Evolutionary conservation across 2,888 invertebrate genomes (phyloP), one percentile per base, ranked within the genome.

Genomic region (Apocheima hispidaria): DNA sequence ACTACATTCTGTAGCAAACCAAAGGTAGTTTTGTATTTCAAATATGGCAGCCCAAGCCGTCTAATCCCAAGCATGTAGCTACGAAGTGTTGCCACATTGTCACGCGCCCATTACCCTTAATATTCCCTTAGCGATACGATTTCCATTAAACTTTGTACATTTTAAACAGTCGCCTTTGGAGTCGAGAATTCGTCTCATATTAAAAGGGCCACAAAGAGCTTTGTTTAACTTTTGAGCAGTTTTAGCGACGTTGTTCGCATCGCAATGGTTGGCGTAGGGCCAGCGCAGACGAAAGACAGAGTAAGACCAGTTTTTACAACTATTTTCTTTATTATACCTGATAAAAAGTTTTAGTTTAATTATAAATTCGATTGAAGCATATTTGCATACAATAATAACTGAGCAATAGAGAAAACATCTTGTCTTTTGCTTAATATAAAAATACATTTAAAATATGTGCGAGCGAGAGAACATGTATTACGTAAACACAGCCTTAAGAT

Each of bases 131-230:
- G 81, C 81, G 79, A 76, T 71, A 73, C 77, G 78, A 83, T 87
- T 87, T 82, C 84, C 87, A 86, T 89, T 85, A 83, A 90, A 89
- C 86, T 90, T 89, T 81, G 83, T 83, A 87, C 84, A 86, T 87
- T 90, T 90, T 85, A 87, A 86, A 85, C 87, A 85, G 84, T 83
- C 77, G 81, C 83, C 84, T 86, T 83, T 86, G 77, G 81, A 81
- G 80, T 88, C 83, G 75, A 75, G 82, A 88, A 87, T 88, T 88
- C 88, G 86, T 84, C 84, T 88, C 84, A 86, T 87, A 88, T 87
- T 89, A 87, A 84, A 84, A 82, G 83, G 82, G 78, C 73, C 73
- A 71, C 82, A 82, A 87, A 87, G 85, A 82, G 86, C 83, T 86
- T 87, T 87, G 85, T 86, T 84, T 81, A 86, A 88, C 82, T 89